Percentiles rank a stretch among this genome's conserved stretches.
Evolutionary conservation across 2,888 invertebrate genomes (phyloP).

Genomic region (Thymelicus sylvestris): DNA sequence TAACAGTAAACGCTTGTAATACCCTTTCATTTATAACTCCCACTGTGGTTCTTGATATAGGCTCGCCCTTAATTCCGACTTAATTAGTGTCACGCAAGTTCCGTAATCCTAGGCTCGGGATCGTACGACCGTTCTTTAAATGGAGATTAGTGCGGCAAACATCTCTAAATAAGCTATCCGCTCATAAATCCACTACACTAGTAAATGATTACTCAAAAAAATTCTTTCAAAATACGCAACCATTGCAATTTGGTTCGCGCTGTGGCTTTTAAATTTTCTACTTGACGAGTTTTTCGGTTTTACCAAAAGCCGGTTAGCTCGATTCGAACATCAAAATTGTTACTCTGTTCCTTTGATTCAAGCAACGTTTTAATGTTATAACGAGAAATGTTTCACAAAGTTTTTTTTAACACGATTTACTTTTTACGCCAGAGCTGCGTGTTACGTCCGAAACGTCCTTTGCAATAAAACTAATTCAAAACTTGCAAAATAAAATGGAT

Average conservation of each 20-base stretch:
- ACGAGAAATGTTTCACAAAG: constrained; percentile 32
- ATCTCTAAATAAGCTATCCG: constrained; percentile 79
- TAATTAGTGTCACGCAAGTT: constrained; percentile 85
- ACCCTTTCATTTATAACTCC: constrained; percentile 83
- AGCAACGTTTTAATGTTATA: constrained; percentile 35
- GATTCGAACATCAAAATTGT: constrained; percentile 37
- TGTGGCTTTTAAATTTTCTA: constrained; percentile 39
- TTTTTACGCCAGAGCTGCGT: constrained; percentile 2
- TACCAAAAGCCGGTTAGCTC: constrained; percentile 37
- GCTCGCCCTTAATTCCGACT: constrained; percentile 82
- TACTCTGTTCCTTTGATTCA: constrained; percentile 37
- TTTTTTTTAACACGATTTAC: constrained; percentile 21
- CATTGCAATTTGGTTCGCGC: constrained; percentile 35
- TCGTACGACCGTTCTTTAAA: constrained; percentile 83
- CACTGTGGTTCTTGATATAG: constrained; percentile 81
- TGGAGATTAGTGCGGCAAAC: constrained; percentile 83
- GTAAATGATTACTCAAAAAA: constrained; percentile 37
- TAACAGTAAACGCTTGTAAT: constrained; percentile 74
- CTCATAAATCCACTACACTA: constrained; percentile 65
- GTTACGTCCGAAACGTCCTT: background rate
- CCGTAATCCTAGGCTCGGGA: constrained; percentile 82
- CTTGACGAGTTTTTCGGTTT: constrained; percentile 38
- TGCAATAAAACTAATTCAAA: background rate
- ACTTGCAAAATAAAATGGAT: background rate
- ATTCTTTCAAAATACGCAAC: constrained; percentile 25